Evolutionary conservation across 2,113 vertebrate genomes (phyloP).

Genomic region (Bettongia penicillata): DNA sequence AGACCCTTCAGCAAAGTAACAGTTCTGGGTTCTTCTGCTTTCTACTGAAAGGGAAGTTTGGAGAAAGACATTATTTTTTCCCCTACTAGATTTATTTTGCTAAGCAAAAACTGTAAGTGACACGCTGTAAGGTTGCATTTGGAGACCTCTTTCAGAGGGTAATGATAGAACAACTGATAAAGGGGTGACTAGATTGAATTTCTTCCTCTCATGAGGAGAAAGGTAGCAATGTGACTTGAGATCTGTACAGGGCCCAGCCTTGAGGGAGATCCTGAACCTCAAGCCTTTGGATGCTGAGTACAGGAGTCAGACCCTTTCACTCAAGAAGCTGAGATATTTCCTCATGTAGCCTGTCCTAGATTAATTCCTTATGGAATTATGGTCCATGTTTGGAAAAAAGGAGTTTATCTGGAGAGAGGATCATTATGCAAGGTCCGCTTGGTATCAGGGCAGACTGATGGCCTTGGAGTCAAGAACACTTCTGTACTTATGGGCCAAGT

Average conservation of each 20-base stretch:
- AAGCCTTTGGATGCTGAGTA: background rate
- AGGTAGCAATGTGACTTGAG: background rate
- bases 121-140: background rate
- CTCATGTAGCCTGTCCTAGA: background rate
- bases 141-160: background rate
- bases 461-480: background rate
- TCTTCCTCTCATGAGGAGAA: background rate
- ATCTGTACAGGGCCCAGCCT: background rate
- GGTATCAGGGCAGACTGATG: background rate
- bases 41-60: background rate
- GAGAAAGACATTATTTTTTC: background rate
- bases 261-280: background rate
- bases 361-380: background rate
- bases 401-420: background rate
- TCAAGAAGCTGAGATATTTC: background rate
- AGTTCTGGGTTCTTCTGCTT: background rate
- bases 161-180: background rate
- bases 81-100: background rate
- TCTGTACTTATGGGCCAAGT: background rate
- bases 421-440: background rate
- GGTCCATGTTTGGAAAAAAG: background rate
- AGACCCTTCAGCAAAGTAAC: background rate
- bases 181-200: background rate
- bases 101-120: background rate
- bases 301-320: background rate